Base-by-base conservation (phyloP, 2,113 vertebrate genomes). In the Ancistrus triradiatus region DNA sequence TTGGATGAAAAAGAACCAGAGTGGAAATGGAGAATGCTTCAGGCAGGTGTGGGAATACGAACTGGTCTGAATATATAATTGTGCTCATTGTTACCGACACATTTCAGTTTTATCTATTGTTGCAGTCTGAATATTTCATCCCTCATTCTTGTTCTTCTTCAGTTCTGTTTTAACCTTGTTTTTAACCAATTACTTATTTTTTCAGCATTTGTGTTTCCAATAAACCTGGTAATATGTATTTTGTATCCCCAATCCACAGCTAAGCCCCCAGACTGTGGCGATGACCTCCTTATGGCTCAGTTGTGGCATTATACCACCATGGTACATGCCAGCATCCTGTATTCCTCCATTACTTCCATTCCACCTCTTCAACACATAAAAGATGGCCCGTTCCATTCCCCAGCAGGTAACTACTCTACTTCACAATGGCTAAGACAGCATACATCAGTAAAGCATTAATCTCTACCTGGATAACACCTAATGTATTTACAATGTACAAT, bases 401-500 rank as follows among this genome's bases (percentile, higher is more conserved):
- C n/a, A 56, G 59, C 43, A 60, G 59, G 74, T 70, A 64, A 15
- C 4, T 46, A 27, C 11, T 13, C 37, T 9, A 25, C 14, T 69
- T 49, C 3, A n/a, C n/a, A n/a, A n/a, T n/a, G n/a, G 27, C 3
- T 4, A 31, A 31, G 27, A 31, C 27, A 4, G 27, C n/a, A n/a
- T n/a, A 31, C 27, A 31, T 31, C 3, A 31, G 27, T 31, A 4
- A 31, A 31, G 27, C 27, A 31, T 49, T 49, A n/a, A n/a, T n/a
- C n/a, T n/a, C n/a, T n/a, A n/a, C n/a, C n/a, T n/a, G n/a, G n/a
- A n/a, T n/a, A n/a, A n/a, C n/a, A n/a, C n/a, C n/a, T n/a, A n/a
- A n/a, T n/a, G n/a, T n/a, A n/a, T n/a, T n/a, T n/a, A n/a, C n/a
- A n/a, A n/a, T n/a, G n/a, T n/a, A n/a, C n/a, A n/a, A n/a, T n/a